Conservation (phyloP, 2,888 invertebrate species). For the Urechis unicinctus region DNA sequence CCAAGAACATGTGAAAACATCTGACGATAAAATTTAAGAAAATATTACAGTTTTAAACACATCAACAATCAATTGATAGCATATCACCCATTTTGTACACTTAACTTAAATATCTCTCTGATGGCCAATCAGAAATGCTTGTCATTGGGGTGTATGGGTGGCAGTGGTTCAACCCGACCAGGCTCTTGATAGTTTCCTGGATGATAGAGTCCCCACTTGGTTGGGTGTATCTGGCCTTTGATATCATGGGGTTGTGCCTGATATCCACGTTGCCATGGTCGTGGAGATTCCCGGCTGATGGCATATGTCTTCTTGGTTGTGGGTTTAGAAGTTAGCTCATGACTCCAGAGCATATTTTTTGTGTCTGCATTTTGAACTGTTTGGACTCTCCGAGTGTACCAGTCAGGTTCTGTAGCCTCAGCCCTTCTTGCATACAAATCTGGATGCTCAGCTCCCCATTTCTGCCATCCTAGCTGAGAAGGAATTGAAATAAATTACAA, state of each 20-base stretch:
- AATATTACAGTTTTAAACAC: too few relatives aligned
- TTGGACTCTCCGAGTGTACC: conserved; percentile 37
- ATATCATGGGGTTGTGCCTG: conserved; percentile 30
- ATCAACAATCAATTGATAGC: too few relatives aligned
- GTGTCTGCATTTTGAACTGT: conserved; percentile 31
- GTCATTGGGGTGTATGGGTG: conserved; percentile 52
- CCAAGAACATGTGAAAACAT: too few relatives aligned
- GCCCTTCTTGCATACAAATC: conserved; percentile 41
- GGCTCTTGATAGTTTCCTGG: conserved; percentile 43
- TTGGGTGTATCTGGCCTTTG: conserved; percentile 17
- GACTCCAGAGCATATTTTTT: conserved; percentile 18
- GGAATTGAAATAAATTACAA: too few relatives aligned
- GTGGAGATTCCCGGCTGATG: conserved; percentile 26
- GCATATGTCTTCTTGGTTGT: conserved; percentile 36
- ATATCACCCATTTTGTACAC: too few relatives aligned
- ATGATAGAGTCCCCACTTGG: conserved; percentile 43
- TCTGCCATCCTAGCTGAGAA: conserved; percentile 40
- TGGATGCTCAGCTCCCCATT: conserved; percentile 42
- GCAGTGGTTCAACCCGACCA: conserved; percentile 34
- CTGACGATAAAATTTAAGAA: too few relatives aligned
- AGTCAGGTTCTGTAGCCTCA: conserved; percentile 39
- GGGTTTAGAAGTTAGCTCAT: conserved; percentile 27
- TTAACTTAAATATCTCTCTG: too few relatives aligned
- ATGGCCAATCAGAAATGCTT: conserved; percentile 14
- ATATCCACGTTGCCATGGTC: conserved; percentile 33